Evolutionary conservation across 2,113 vertebrate species (phyloP).

Genomic region (Pundamilia nyererei): DNA sequence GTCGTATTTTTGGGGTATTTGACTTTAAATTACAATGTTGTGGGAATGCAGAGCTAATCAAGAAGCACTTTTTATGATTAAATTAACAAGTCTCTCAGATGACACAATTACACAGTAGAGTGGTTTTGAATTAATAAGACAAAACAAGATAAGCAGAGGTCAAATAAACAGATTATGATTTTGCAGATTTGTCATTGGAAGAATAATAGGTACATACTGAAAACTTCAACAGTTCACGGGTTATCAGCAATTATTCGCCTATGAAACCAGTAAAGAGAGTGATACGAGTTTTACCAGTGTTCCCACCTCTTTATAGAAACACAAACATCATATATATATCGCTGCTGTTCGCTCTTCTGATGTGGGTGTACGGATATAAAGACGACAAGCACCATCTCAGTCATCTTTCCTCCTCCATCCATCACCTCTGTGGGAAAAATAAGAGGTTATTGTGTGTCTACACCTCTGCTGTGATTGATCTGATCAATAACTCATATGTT

Average conservation of each 20-base stretch:
- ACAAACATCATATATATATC: background rate
- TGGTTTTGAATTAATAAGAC: constrained; percentile 22
- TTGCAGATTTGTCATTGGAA: background rate
- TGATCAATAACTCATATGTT: constrained; percentile 48
- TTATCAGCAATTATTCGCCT: background rate
- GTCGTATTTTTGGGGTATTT: background rate
- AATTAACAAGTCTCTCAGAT: background rate
- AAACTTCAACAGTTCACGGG: background rate
- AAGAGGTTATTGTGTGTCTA: background rate
- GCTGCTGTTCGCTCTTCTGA: background rate
- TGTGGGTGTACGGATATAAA: background rate
- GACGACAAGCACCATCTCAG: background rate
- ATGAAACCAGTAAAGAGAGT: background rate
- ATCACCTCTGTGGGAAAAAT: background rate
- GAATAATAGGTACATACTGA: background rate
- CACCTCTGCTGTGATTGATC: constrained; percentile 23
- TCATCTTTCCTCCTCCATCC: background rate
- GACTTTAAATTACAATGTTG: background rate
- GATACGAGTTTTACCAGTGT: background rate
- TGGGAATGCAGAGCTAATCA: background rate
- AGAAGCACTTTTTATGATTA: constrained; percentile 6
- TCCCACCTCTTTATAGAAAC: background rate
- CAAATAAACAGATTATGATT: constrained; percentile 33
- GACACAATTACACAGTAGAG: constrained; percentile 41
- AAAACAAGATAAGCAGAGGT: constrained; percentile 32